Percentiles rank a stretch among this genome's conserved stretches.
These are phyloP conservation scores for Calameuta filiformis DNA, from an alignment of 2,888 invertebrate genomes.

Conservation along the genomic window DNA sequence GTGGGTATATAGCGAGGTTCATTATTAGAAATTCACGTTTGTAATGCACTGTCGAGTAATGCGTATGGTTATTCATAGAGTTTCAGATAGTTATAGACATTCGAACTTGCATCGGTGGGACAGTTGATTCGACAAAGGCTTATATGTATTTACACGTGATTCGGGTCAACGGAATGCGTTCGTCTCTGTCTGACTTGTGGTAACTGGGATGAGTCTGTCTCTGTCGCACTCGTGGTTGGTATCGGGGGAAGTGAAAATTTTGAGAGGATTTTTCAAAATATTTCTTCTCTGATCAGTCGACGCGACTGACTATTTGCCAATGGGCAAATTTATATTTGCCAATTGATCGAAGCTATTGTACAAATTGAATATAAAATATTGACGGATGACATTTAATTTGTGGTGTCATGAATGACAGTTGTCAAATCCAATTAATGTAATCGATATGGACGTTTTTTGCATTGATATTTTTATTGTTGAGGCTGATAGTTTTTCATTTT, in stretches of 20 bases:
- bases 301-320: neutral
- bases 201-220: neutral
- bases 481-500: neutral
- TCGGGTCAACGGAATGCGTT: neutral
- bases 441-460: neutral
- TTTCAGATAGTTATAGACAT: neutral
- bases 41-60: neutral
- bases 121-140: neutral
- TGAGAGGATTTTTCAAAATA: neutral
- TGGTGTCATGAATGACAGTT: neutral
- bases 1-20: constrained; percentile 16
- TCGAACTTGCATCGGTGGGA: neutral
- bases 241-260: neutral
- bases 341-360: neutral
- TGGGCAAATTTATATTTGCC: neutral
- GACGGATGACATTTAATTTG: neutral
- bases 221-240: neutral
- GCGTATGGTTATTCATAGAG: neutral
- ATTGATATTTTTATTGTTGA: neutral
- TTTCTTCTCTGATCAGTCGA: neutral
- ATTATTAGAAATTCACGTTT: constrained; percentile 22
- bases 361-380: neutral
- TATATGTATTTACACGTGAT: neutral
- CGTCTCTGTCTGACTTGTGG: neutral
- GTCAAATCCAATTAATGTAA: neutral